Conservation (phyloP, 2,888 invertebrate genomes). For the Tiliacea citrago region DNA sequence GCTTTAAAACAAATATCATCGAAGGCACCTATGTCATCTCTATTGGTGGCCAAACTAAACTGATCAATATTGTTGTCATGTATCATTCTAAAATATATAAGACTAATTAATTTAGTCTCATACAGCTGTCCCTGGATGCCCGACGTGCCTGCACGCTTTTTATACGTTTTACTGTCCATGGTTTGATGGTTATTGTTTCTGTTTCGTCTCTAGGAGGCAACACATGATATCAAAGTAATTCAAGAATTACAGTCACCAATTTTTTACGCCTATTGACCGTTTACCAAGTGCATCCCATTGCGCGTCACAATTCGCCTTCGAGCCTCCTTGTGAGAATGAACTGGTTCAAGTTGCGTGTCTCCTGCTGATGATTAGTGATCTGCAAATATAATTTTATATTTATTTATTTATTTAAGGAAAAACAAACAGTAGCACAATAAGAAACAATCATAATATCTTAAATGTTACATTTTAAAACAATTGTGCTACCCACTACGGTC, state of each 20-base stretch:
- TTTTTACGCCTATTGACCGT: background rate
- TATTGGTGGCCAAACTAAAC: constrained; percentile 60
- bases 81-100: constrained; percentile 51
- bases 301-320: no score
- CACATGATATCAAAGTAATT: background rate
- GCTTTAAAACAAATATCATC: constrained; percentile 61
- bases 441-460: no score
- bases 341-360: background rate
- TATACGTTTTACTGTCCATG: constrained; percentile 8
- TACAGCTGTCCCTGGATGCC: constrained; percentile 62
- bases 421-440: no score
- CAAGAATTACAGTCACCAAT: background rate
- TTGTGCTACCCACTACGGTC: no score
- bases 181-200: background rate
- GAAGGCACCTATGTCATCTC: constrained; percentile 56
- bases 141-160: constrained; percentile 50
- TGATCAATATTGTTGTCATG: constrained; percentile 41
- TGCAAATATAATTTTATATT: constrained; percentile 6
- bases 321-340: background rate
- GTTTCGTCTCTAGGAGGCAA: background rate
- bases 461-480: no score
- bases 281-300: background rate
- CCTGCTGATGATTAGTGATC: background rate
- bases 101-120: constrained; percentile 61
- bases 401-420: no score